Percentiles rank a stretch among this genome's conserved stretches.
These are phyloP conservation scores for Oreonectes daqikongensis DNA, from an alignment of 2,797 vertebrate genomes.

Conservation along the genomic window DNA sequence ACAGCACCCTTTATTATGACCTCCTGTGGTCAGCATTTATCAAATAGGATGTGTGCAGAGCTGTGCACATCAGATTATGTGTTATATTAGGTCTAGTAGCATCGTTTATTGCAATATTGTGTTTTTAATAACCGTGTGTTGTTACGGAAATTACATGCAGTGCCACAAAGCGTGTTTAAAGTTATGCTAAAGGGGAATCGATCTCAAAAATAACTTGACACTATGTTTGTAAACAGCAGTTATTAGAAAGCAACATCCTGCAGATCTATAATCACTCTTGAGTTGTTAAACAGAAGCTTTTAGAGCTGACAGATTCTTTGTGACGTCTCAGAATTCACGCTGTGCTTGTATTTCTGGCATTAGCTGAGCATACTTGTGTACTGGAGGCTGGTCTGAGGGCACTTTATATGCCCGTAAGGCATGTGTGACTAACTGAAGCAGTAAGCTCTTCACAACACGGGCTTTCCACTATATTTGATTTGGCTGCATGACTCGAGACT, in stretches of 20 bases:
- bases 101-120: not conserved
- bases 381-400: not conserved
- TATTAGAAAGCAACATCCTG: not conserved
- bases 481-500: not conserved
- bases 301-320: not conserved
- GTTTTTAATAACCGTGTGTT: not conserved
- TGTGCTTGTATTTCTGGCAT: not conserved
- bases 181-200: no score
- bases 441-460: not conserved
- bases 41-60: not conserved
- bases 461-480: not conserved
- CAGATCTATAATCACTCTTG: not conserved
- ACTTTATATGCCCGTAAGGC: slow-evolving; percentile 19
- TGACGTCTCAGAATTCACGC: not conserved
- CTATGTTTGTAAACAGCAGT: not conserved
- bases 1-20: not conserved
- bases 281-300: not conserved
- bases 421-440: slow-evolving; percentile 15
- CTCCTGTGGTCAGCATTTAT: slow-evolving; percentile 29
- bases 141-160: not conserved
- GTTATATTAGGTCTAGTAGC: no score
- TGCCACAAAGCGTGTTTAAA: no score
- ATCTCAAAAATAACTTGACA: no score
- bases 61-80: not conserved
- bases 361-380: slow-evolving; percentile 10